A percentile compares a stretch with the other conserved stretches of the same genome.
Conservation (phyloP, 1,140 invertebrate species). For the Ips nitidus region DNA sequence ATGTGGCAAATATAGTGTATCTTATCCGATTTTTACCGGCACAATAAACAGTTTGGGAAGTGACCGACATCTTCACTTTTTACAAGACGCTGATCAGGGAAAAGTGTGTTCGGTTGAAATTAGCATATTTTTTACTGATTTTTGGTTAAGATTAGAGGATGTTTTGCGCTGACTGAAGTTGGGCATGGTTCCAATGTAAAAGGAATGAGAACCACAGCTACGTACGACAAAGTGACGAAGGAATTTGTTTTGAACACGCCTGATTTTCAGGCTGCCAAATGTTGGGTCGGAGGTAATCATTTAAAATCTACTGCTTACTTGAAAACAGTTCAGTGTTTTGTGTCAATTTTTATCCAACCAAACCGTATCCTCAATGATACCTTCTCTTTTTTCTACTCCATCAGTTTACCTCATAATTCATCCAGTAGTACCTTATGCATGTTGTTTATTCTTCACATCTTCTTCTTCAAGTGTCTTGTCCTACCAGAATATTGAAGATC, state of each 20-base stretch:
- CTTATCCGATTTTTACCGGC: slow-evolving; percentile 60
- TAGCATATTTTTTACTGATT: slow-evolving; percentile 68
- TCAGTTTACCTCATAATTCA: no score
- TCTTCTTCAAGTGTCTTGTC: no score
- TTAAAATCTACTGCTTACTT: slow-evolving; percentile 58
- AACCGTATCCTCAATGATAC: no score
- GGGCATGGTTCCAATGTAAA: slow-evolving; percentile 93
- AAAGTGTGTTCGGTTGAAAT: slow-evolving; percentile 56
- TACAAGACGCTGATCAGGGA: slow-evolving; percentile 68
- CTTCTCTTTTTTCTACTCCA: no score
- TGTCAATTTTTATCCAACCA: neutral
- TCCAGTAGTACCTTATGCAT: no score
- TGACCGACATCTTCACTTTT: slow-evolving; percentile 70
- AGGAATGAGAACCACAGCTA: slow-evolving; percentile 86
- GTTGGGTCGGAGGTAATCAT: slow-evolving; percentile 83
- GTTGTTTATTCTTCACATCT: no score
- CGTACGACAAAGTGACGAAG: slow-evolving; percentile 74
- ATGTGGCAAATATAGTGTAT: slow-evolving; percentile 52
- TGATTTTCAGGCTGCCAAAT: slow-evolving; percentile 92
- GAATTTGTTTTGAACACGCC: slow-evolving; percentile 90
- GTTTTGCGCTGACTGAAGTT: slow-evolving; percentile 90
- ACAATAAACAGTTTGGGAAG: slow-evolving; percentile 72
- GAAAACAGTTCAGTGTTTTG: neutral
- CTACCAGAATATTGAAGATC: no score
- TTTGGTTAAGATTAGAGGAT: slow-evolving; percentile 70